A percentile compares a stretch with the other conserved stretches of the same genome.
These are phyloP conservation scores for Nestor notabilis DNA, from an alignment of 2,113 vertebrate genomes.

Conservation along the genomic window DNA sequence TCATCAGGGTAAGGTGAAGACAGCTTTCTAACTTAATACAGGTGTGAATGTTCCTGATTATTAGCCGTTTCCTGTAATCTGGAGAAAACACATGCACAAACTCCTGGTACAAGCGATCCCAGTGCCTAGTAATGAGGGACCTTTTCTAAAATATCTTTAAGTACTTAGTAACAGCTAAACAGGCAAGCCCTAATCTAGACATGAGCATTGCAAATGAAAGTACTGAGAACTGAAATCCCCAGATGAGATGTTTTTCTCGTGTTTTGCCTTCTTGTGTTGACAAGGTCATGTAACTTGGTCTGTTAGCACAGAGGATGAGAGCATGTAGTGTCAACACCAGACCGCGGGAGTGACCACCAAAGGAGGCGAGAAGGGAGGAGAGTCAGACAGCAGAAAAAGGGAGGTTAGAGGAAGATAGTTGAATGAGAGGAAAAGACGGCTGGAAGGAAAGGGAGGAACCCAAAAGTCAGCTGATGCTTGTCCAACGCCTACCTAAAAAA, in stretches of 20 bases:
- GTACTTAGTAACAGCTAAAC: neutral
- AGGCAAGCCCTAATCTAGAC: neutral
- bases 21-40: conserved; percentile 8
- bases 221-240: neutral
- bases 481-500: neutral
- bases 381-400: neutral
- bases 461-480: neutral
- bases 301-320: neutral
- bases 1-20: neutral
- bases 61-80: neutral
- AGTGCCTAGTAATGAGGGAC: neutral
- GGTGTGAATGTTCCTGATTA: neutral
- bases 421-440: neutral
- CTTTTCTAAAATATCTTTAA: neutral
- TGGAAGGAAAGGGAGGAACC: neutral
- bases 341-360: neutral
- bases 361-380: neutral
- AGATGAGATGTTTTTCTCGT: neutral
- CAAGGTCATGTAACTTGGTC: rapidly evolving
- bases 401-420: neutral
- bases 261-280: neutral
- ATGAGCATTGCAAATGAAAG: neutral
- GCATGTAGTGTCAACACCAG: neutral
- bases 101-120: neutral
- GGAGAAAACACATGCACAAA: neutral